Percentiles rank a stretch among this genome's conserved stretches.
phyloP scores from a whole-genome alignment of 2,888 invertebrate species.

The Cantharis rufa region DNA sequence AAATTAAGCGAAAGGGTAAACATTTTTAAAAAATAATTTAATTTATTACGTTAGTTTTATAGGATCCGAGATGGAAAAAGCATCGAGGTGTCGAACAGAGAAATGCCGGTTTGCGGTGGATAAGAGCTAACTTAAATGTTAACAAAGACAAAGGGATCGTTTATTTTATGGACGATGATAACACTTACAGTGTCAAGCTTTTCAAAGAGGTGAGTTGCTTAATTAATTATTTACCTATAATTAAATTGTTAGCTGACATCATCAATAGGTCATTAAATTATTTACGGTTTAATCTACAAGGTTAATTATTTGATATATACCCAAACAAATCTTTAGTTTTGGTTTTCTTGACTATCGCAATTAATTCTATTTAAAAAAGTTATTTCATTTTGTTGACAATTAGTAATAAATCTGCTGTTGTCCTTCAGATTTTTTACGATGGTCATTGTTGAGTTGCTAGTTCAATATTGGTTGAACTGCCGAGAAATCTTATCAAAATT shows the following conservation, averaged over 20 bases:
- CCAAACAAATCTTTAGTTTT: background rate
- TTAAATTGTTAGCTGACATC: background rate
- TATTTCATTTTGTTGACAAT: background rate
- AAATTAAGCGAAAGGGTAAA: conserved; percentile 65
- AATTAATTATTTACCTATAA: background rate
- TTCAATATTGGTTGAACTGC: no score
- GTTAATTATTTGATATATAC: background rate
- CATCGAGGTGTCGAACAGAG: conserved; percentile 91
- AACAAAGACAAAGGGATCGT: conserved; percentile 73
- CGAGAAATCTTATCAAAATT: no score
- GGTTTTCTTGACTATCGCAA: background rate
- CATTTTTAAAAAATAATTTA: background rate
- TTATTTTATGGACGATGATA: conserved; percentile 97
- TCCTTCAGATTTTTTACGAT: no score
- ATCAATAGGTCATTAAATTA: background rate
- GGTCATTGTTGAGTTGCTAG: no score
- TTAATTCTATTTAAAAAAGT: background rate
- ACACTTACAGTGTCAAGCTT: conserved; percentile 86
- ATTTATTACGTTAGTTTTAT: conserved; percentile 19
- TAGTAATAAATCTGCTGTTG: no score
- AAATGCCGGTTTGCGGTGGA: conserved; percentile 84
- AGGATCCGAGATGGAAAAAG: conserved; percentile 72
- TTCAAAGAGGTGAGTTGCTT: conserved; percentile 78
- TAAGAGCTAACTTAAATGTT: conserved; percentile 64
- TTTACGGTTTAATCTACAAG: background rate